These are phyloP conservation scores for Acanthurus tractus DNA, from an alignment of 2,797 vertebrate species.

Conservation along the genomic window DNA sequence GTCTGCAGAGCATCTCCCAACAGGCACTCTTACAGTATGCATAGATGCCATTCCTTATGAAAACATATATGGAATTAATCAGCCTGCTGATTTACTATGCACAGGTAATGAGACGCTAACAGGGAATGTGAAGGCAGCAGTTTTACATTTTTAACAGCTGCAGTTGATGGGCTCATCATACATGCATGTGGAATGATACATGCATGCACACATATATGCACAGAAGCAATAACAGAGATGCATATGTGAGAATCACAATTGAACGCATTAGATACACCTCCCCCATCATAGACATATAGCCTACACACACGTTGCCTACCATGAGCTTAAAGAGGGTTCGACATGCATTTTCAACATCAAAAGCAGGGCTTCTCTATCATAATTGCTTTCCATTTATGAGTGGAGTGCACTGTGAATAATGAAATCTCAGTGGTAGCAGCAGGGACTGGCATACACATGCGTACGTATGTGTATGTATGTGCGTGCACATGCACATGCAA, in stretches of 20 bases:
- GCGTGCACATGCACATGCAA: background rate
- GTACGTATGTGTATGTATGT: slow-evolving; percentile 5
- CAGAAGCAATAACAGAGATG: slow-evolving; percentile 23
- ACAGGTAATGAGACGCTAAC: slow-evolving; percentile 55
- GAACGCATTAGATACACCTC: slow-evolving; percentile 39
- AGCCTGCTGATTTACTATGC: slow-evolving; percentile 61
- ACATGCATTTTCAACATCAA: slow-evolving; percentile 60
- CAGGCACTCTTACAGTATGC: background rate
- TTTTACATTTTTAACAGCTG: slow-evolving; percentile 67
- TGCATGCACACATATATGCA: background rate
- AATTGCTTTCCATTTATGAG: slow-evolving; percentile 67
- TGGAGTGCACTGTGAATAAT: slow-evolving; percentile 61
- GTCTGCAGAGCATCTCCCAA: slow-evolving; percentile 9
- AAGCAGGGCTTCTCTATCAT: slow-evolving; percentile 51
- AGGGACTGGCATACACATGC: slow-evolving; percentile 19
- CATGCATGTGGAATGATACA: slow-evolving; percentile 44
- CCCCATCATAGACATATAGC: slow-evolving; percentile 24
- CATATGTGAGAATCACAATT: slow-evolving; percentile 52
- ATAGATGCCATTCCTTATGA: slow-evolving; percentile 16
- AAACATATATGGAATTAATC: slow-evolving; percentile 56
- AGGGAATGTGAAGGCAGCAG: slow-evolving; percentile 15
- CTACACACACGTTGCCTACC: background rate
- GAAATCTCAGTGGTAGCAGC: slow-evolving; percentile 63
- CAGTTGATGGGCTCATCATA: slow-evolving; percentile 37
- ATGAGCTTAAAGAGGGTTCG: slow-evolving; percentile 49